Evolutionary conservation across 2,113 vertebrate species (phyloP), one percentile per base, ranked within the genome.

Genomic region (Muscicapa adusta): DNA sequence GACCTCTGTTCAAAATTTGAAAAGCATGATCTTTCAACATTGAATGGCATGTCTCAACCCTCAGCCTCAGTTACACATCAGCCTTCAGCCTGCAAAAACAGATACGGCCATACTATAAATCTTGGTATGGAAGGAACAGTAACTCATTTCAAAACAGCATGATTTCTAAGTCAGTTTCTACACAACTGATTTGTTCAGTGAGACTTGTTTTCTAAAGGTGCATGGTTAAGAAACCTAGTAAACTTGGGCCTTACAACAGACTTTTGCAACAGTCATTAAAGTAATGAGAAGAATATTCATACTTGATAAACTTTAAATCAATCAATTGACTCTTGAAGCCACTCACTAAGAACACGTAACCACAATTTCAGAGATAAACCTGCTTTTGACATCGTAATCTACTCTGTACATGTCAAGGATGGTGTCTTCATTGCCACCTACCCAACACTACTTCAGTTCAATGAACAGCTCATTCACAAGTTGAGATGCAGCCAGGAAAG

Each of bases 391-490:
- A 94, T 28, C 43, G 53, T 13, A 54, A 68, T 33, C 73, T 75
- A 36, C 65, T 75, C 42, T 3, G 24, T 34, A 51, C 18, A 3
- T 8, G 29, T 67, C 76, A 85, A 45, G 57, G 54, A 89, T 34
- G 36, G 76, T n/a, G 43, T 45, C 65, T 92, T 91, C 80, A 33
- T 63, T 87, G 28, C 91, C 91, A 90, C 93, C 85, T 72, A 91
- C 76, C 92, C 80, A 92, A 85, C 83, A 89, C 80, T 48, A 56
- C 48, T 67, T 78, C 80, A 51, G 56, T 28, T 86, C 88, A 94
- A 54, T 24, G 91, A 94, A 89, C 72, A 71, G 82, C 91, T 96
- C 94, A 96, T 89, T 94, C 89, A 95, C 45, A 86, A 94, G 47
- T 12, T 5, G 3, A 90, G 76, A 31, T 0, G 0, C 31, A 92